A percentile compares a stretch with the other conserved stretches of the same genome.
Evolutionary conservation across 2,113 vertebrate genomes (phyloP).

Genomic region (Burhinus oedicnemus): DNA sequence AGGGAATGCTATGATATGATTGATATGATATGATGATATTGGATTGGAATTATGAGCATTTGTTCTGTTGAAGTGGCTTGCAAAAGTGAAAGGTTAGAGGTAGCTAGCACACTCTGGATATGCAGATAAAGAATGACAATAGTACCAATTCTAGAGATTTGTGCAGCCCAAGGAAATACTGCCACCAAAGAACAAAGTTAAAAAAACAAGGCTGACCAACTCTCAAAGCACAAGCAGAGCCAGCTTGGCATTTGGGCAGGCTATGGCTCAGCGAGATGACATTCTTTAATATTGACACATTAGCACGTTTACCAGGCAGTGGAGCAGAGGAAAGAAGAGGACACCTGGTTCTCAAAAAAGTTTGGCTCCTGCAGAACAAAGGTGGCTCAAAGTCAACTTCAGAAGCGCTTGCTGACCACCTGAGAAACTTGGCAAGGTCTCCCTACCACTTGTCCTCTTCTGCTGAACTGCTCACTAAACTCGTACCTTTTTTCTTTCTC

Average conservation of each 20-base stretch:
- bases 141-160: not conserved
- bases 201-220: not conserved
- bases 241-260: not conserved
- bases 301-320: not conserved
- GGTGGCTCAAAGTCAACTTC: not conserved
- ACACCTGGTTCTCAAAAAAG: not conserved
- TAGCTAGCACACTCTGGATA: not conserved
- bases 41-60: not conserved
- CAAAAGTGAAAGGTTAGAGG: not conserved
- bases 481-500: not conserved
- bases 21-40: not conserved
- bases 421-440: not conserved
- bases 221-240: not conserved
- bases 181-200: not conserved
- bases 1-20: too few relatives aligned
- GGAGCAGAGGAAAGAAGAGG: not conserved
- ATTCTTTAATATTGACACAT: not conserved
- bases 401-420: not conserved
- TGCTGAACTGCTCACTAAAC: not conserved
- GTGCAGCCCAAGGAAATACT: not conserved
- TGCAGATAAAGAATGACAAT: not conserved
- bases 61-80: not conserved
- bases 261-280: not conserved
- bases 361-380: not conserved
- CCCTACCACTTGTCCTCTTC: not conserved